These are phyloP conservation scores for Drosophila atripex DNA, from an alignment of 2,888 invertebrate species.

Conservation along the genomic window DNA sequence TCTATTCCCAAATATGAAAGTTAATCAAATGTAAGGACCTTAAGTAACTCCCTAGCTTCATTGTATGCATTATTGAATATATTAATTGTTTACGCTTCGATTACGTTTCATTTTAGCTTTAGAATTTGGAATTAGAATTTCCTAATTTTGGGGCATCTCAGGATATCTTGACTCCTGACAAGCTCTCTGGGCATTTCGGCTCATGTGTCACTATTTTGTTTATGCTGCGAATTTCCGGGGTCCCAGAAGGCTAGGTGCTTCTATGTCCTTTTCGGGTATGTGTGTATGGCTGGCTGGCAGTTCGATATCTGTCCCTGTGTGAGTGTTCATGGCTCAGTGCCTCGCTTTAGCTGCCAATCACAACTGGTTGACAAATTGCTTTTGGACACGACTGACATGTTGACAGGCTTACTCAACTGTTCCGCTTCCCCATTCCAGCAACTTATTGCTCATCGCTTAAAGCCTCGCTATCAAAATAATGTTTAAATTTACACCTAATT, in stretches of 20 bases:
- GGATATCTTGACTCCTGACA: constrained; percentile 40
- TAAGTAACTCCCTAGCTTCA: constrained; percentile 7
- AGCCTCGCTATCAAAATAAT: constrained; percentile 4
- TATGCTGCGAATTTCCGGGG: constrained; percentile 56
- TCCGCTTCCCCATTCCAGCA: constrained; percentile 9
- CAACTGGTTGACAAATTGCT: constrained; percentile 77
- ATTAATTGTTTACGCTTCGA: constrained; percentile 65
- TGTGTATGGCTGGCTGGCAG: constrained; percentile 6
- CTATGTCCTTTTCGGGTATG: constrained; percentile 1
- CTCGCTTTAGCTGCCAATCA: constrained; percentile 73
- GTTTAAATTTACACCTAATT: constrained; percentile 1
- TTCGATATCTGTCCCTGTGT: constrained; percentile 13
- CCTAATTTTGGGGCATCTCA: background rate
- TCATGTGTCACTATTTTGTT: constrained; percentile 64
- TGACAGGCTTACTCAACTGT: constrained; percentile 54
- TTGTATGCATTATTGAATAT: constrained; percentile 68
- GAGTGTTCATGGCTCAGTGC: constrained; percentile 49
- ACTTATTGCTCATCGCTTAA: constrained; percentile 8
- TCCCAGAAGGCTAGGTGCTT: constrained; percentile 18
- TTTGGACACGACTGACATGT: constrained; percentile 70
- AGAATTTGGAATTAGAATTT: constrained; percentile 41
- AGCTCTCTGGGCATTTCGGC: constrained; percentile 23
- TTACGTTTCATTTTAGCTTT: constrained; percentile 34
- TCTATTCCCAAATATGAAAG: background rate
- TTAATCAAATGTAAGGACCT: background rate